Evolutionary conservation across 1,140 invertebrate species (phyloP).

Genomic region (Caerostris extrusa): DNA sequence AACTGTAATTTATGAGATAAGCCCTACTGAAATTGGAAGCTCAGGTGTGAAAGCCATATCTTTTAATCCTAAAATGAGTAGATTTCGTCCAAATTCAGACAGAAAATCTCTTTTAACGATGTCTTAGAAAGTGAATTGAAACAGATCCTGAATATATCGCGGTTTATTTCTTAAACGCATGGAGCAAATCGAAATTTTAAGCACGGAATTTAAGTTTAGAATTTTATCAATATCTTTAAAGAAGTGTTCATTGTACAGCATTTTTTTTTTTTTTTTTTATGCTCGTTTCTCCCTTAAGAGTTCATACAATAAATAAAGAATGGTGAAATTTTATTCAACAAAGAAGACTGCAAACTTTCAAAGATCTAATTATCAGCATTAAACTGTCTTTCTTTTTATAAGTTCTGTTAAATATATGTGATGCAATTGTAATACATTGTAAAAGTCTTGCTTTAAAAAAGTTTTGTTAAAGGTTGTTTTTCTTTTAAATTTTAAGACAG

Average conservation of each 20-base stretch:
- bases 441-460: too few species aligned
- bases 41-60: neutral
- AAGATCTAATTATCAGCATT: too few species aligned
- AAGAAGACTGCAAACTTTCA: too few species aligned
- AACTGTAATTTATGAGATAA: too few species aligned
- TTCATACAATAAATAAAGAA: too few species aligned
- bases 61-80: neutral
- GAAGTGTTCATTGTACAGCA: neutral
- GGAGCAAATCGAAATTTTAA: neutral
- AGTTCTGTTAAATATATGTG: too few species aligned
- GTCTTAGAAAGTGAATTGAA: neutral
- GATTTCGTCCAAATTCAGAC: neutral
- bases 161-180: neutral
- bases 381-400: too few species aligned
- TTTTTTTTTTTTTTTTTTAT: neutral
- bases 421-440: too few species aligned
- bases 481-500: too few species aligned
- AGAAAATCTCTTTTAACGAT: conserved; percentile 2
- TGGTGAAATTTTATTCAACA: too few species aligned
- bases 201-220: neutral
- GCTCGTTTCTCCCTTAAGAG: too few species aligned
- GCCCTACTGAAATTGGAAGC: neutral
- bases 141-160: neutral
- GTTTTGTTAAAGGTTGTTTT: too few species aligned
- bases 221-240: neutral